These are phyloP conservation scores for Diplodus sargus DNA, from an alignment of 2,797 vertebrate species.

Conservation along the genomic window DNA sequence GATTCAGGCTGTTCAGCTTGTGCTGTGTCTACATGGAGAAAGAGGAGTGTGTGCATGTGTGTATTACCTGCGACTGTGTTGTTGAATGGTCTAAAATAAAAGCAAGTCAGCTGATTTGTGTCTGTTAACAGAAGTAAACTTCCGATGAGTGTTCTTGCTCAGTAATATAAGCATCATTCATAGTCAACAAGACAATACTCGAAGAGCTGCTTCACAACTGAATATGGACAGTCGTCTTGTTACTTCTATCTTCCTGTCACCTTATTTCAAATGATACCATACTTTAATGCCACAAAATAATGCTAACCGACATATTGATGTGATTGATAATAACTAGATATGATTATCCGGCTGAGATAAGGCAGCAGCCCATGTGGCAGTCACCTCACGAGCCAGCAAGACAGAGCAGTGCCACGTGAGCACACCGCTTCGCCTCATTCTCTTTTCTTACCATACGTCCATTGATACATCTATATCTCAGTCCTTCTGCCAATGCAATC, in stretches of 20 bases:
- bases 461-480: not conserved
- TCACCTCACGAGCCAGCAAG: conserved; percentile 50
- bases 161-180: conserved; percentile 8
- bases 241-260: conserved; percentile 2
- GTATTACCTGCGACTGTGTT: conserved; percentile 18
- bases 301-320: conserved; percentile 33
- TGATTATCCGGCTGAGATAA: conserved; percentile 35
- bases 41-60: conserved; percentile 15
- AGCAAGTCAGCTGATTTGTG: not conserved
- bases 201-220: not conserved
- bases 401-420: conserved; percentile 55
- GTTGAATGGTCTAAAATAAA: conserved; percentile 37
- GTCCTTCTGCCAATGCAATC: not conserved
- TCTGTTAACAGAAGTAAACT: conserved; percentile 7
- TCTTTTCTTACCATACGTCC: conserved; percentile 23
- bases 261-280: not conserved
- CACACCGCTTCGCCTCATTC: not conserved
- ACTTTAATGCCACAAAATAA: not conserved
- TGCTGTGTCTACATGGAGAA: not conserved
- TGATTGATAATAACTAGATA: conserved; percentile 29
- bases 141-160: not conserved
- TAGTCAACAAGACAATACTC: conserved; percentile 1
- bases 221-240: not conserved
- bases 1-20: conserved; percentile 28
- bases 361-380: conserved; percentile 55